Conservation (phyloP, 1,140 invertebrate genomes). For the Pantala flavescens region DNA sequence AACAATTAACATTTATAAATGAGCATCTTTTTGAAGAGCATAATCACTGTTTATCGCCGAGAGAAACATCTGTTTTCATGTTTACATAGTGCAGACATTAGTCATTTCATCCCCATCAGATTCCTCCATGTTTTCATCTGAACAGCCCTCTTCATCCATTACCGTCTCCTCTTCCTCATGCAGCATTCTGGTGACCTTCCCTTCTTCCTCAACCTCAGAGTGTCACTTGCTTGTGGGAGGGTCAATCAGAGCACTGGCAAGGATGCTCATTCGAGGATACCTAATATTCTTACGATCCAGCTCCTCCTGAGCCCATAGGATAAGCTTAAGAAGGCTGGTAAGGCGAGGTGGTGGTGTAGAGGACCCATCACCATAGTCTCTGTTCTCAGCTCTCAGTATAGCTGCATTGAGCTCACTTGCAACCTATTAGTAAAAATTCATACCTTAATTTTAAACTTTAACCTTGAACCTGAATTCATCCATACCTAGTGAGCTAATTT, state of each 20-base stretch:
- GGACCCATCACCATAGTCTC: conserved; percentile 44
- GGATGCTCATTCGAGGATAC: conserved; percentile 86
- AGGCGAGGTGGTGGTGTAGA: conserved; percentile 71
- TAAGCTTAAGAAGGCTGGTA: conserved; percentile 81
- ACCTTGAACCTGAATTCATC: neutral
- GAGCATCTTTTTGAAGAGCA: no score
- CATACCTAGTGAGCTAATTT: no score
- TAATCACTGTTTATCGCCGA: no score
- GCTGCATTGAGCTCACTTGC: conserved; percentile 95
- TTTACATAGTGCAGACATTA: neutral
- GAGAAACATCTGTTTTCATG: no score
- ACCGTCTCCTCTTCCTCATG: no score
- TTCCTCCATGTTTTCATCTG: no score
- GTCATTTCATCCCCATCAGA: neutral
- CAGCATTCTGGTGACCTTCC: no score
- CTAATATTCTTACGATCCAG: conserved; percentile 87
- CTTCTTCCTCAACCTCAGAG: no score
- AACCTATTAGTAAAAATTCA: conserved; percentile 50
- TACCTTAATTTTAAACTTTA: neutral
- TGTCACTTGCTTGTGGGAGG: neutral
- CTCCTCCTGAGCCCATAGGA: conserved; percentile 92
- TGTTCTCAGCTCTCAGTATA: conserved; percentile 83
- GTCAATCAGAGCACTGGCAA: conserved; percentile 70
- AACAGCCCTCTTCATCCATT: no score
- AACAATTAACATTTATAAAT: no score